Evolutionary conservation across 2,797 vertebrate genomes (phyloP).

Genomic region (Gymnopithys bicolor): DNA sequence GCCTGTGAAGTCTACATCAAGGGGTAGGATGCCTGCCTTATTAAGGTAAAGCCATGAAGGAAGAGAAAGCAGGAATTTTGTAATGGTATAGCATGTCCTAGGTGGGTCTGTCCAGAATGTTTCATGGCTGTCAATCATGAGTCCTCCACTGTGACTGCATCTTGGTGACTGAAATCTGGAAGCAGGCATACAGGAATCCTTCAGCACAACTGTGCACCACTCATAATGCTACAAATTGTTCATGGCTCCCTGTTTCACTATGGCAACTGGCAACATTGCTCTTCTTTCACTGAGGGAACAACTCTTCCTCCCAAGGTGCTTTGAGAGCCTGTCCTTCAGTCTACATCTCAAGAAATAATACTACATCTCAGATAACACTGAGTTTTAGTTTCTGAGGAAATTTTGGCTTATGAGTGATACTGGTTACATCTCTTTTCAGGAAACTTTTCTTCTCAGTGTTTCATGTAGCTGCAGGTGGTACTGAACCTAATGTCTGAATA

Average conservation of each 20-base stretch:
- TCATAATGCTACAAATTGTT: background rate
- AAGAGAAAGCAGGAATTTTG: background rate
- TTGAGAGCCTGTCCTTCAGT: background rate
- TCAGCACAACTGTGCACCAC: background rate
- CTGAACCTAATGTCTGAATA: background rate
- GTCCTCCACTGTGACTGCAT: background rate
- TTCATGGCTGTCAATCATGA: background rate
- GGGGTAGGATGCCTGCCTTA: background rate
- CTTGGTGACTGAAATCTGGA: background rate
- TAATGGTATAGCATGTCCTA: background rate
- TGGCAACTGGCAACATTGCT: background rate
- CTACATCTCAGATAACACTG: background rate
- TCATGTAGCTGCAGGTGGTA: background rate
- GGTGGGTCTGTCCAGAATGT: background rate
- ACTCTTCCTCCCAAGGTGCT: background rate
- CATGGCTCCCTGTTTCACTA: background rate
- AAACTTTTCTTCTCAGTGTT: background rate
- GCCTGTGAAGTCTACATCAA: background rate
- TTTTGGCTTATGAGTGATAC: background rate
- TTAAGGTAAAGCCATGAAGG: background rate
- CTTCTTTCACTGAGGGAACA: background rate
- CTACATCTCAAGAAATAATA: background rate
- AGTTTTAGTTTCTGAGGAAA: background rate
- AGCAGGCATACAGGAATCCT: background rate
- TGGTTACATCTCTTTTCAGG: background rate